Evolutionary conservation across 2,888 invertebrate genomes (phyloP), one percentile per base, ranked within the genome.

Genomic region (Drosophila helvetica): DNA sequence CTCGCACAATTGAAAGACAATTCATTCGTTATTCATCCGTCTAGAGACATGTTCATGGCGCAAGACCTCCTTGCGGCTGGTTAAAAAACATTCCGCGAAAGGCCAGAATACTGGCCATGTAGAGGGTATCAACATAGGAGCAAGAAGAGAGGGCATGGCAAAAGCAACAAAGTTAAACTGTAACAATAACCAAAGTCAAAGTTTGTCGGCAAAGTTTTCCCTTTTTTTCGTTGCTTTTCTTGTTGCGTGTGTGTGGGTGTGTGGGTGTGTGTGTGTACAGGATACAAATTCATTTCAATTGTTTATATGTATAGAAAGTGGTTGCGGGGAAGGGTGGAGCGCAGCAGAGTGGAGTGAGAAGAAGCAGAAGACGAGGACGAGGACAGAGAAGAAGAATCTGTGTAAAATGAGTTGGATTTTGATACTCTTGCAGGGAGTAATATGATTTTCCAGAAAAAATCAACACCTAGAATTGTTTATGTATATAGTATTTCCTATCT

Each of bases 141-240:
- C 27, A 64, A 63, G 48, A 42, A 47, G 65, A 55, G 48, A 18
- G 43, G 38, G 38, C 38, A 55, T 65, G 48, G 66, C 51, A 69
- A 65, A 61, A 50, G 77, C 78, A 83, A 81, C 86, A 84, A 84
- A 86, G 85, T 87, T 82, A 77, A 88, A 88, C 86, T 86, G 86
- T 84, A 82, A 85, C 88, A 84, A 86, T 85, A 87, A 87, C 88
- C 85, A 85, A 86, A 83, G 82, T 88, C 88, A 84, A 86, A 86
- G 84, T 88, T 88, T 74, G 88, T 75, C 78, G 84, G 86, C 84
- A 86, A 83, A 83, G 79, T 86, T 83, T 77, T 82, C 71, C 71
- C 69, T 68, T 79, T 73, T 38, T 70, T 72, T 77, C 55, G 59
- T 48, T 67, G 59, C 66, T 27, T 43, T 33, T 58, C 45, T 57